phyloP scores from a whole-genome alignment of 2,113 vertebrate species.

The Hippocampus barbouri region DNA sequence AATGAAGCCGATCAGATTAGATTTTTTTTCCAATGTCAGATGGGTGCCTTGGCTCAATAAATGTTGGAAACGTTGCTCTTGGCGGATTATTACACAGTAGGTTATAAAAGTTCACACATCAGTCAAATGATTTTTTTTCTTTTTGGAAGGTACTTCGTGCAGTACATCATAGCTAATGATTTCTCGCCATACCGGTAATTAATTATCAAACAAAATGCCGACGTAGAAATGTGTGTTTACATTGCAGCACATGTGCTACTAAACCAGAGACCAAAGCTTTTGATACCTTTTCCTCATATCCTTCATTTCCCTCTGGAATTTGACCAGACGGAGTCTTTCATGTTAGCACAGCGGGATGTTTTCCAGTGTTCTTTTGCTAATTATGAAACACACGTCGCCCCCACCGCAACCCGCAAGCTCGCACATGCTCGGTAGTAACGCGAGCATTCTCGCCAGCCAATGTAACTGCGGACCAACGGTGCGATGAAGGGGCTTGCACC shows the following conservation, averaged over 20 bases:
- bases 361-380: background rate
- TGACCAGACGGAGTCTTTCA: background rate
- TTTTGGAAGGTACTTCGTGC: too few relatives aligned
- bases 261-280: background rate
- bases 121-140: too few relatives aligned
- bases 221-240: background rate
- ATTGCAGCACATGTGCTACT: background rate
- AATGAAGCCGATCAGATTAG: constrained; percentile 17
- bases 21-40: too few relatives aligned
- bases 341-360: background rate
- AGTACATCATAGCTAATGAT: background rate
- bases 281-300: background rate
- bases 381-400: background rate
- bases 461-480: background rate
- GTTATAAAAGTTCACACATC: too few relatives aligned
- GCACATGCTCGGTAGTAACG: background rate
- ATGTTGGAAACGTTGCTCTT: too few relatives aligned
- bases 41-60: too few relatives aligned
- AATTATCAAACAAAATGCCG: background rate
- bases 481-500: background rate
- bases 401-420: background rate
- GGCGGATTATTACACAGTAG: too few relatives aligned
- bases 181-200: background rate
- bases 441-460: background rate
- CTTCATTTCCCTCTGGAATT: background rate